Base-by-base conservation (phyloP, 2,797 vertebrate species). In the Cyprinodon diabolis region DNA sequence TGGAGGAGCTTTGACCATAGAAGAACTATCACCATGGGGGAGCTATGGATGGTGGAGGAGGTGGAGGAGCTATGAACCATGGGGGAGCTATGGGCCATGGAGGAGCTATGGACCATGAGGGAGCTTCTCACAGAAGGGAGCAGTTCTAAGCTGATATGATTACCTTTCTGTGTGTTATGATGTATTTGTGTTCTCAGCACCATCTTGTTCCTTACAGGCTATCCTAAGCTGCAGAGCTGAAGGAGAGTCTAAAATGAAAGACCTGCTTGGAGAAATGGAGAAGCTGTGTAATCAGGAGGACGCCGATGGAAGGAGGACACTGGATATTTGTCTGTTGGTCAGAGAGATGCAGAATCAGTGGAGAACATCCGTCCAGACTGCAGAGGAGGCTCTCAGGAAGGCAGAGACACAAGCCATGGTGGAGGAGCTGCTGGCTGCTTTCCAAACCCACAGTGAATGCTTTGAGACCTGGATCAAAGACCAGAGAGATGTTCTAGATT, bases 401-500 rank as follows among this genome's bases (percentile, higher is more conserved):
- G 75, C 54, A 0, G 74, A 86, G 30, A 66, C 21, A 6, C 78
- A 54, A 55, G 62, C 23, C 0, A 21, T 58, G 4, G 9, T 89
- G 1, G 62, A 82, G 70, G 30, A 81, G 78, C 81, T 92, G 17
- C 1, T 83, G 0, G 68, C 80, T 0, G 87, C 93, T 49, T 90
- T 90, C 69, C 91, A 91, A 30, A 77, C 48, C 77, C 90, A 95
- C 74, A 91, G 72, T 40, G 91, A 90, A 54, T 87, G 82, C 14
- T 76, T 93, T n/a, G 91, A 92, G 83, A 89, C 84, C 23, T 97
- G 95, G 92, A 93, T 97, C 72, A 89, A 82, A 80, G 94, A 92
- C 30, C 94, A 94, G 19, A 90, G 93, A 74, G 91, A 93, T 40
- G 89, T 87, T 19, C 57, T 95, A 73, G 83, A 69, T 15, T 90